Conservation (phyloP, 2,797 vertebrate genomes). For the Chanos chanos region DNA sequence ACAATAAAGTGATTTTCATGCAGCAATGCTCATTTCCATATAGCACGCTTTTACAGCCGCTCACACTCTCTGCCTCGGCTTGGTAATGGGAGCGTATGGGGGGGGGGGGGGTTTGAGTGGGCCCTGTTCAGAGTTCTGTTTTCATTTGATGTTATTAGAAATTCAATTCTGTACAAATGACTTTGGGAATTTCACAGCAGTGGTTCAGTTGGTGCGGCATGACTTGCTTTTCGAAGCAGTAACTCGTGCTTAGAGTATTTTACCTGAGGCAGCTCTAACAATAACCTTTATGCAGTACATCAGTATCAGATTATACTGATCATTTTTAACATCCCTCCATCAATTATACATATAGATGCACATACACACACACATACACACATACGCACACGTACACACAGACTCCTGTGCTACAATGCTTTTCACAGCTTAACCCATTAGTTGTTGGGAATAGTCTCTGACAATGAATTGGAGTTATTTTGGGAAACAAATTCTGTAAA, state of each 20-base stretch:
- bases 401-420: too few species aligned
- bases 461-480: too few species aligned
- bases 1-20: conserved; percentile 67
- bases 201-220: conserved; percentile 56
- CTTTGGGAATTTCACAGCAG: conserved; percentile 67
- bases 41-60: conserved; percentile 58
- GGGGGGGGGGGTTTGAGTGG: conserved; percentile 19
- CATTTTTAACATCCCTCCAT: too few species aligned
- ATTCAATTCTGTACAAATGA: conserved; percentile 73
- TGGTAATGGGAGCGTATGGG: not conserved
- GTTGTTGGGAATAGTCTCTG: too few species aligned
- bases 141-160: conserved; percentile 74
- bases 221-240: conserved; percentile 58
- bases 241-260: not conserved
- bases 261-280: conserved; percentile 10
- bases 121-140: conserved; percentile 64
- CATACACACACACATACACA: too few species aligned
- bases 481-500: too few species aligned
- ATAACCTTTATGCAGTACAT: too few species aligned
- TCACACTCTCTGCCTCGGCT: conserved; percentile 17
- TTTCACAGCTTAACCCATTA: too few species aligned
- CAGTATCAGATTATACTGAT: too few species aligned
- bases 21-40: conserved; percentile 65
- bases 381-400: too few species aligned
- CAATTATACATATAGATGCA: too few species aligned